Base-by-base conservation (phyloP, 2,113 vertebrate species). In the Vimba vimba region DNA sequence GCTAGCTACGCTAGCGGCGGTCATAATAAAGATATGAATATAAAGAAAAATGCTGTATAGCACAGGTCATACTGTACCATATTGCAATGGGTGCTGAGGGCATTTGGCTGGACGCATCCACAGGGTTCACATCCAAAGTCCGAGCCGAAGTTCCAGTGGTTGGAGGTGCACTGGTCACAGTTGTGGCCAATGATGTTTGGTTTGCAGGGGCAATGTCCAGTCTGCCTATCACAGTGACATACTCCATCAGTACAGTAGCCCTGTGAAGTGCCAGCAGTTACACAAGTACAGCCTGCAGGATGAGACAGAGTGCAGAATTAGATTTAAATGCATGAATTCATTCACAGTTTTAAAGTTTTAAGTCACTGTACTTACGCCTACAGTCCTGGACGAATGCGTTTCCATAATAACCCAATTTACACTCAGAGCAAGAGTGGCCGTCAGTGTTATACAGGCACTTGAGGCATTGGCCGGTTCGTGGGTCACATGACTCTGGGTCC, bases 101-200 rank as follows among this genome's bases (percentile, higher is more conserved):
- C 78, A 0, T 93, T 94, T 0, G 69, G 89, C 0, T 86, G 90
- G 84, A 95, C 85, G 64, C 96, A 97, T 86, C 47, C 73, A 0
- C 96, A 98, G 1, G 94, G 90, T 87, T 97, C 89, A 0, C 96
- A 97, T 86, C 96, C 97, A n/a, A 4, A 2, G 0, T 89, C 74
- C 0, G 87, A 92, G 0, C 96, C 95, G 0, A 95, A 94, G 85
- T 91, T 96, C 96, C 97, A 97, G 93, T 97, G 95, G 81, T 96
- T 89, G 0, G 91, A 62, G 9, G 92, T 91, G 0, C 96, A 97
- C 88, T 71, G 91, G 90, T 97, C 95, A 2, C 96, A 97, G 93
- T 91, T 96, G 87, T 83, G 91, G 10, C 95, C 96, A 2, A 90
- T 30, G 0, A 96, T 94, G 0, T 96, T 94, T 57, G 91, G 91